Evolutionary conservation across 2,113 vertebrate species (phyloP), one percentile per base, ranked within the genome.

Genomic region (Callithrix jacchus): DNA sequence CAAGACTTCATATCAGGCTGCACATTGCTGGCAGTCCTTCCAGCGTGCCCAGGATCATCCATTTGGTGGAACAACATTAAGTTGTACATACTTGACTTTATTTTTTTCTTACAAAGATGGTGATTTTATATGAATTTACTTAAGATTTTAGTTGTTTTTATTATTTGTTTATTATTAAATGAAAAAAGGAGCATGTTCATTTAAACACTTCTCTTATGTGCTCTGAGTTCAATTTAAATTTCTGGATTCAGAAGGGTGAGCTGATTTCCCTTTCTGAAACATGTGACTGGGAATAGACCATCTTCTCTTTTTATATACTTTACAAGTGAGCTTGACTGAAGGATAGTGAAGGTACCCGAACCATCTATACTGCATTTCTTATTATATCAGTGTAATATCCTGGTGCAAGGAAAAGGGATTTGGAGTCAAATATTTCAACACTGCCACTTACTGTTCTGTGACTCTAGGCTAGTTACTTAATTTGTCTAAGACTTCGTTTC

Each of bases 401-500:
- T 89, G 23, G 8, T 37, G 79, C 70, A 49, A 95, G 54, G 45
- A 74, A 71, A 40, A 52, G 35, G 27, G 27, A 27, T 79, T 66
- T 56, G 23, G 54, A 91, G 25, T 68, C 73, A 81, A 58, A 27
- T 23, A 17, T 68, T 82, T 73, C 11, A 74, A 0, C n/a, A 35
- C 4, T 30, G 32, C 21, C 52, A 35, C 25, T 89, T 80, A 54
- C 10, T 61, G 5, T 61, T 79, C 61, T 77, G 49, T 49, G 27
- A 89, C 37, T 49, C 37, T 71, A 21, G 27, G 18, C 8, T 40
- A 94, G 30, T 87, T 32, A 11, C 23, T 87, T 87, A 23, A 49
- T 70, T 54, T 88, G 54, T 84, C 64, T 61, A 52, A 96, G 61
- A 35, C 85, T 97, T 42, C 30, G 18, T 74, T 84, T 92, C 42